Percentiles rank a stretch among this genome's conserved stretches.
Evolutionary conservation across 1,140 invertebrate species (phyloP).

Genomic region (Drosophila parabipectinata): DNA sequence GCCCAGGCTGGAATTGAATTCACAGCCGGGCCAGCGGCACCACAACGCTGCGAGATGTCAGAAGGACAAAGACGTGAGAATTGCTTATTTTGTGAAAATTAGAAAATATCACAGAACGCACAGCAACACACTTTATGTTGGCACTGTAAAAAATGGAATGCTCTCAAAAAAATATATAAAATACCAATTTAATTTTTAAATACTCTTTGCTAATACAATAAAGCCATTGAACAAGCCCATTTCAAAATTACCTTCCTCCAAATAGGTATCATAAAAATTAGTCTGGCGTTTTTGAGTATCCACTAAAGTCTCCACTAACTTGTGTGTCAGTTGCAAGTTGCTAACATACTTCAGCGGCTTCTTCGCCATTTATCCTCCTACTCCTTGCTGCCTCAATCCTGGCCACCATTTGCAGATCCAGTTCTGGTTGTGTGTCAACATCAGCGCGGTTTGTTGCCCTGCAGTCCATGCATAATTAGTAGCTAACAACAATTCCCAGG

Average conservation of each 20-base stretch:
- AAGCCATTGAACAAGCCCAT: no score
- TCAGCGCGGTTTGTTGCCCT: slow-evolving; percentile 62
- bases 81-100: slow-evolving; percentile 81
- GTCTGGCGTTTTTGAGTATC: neutral
- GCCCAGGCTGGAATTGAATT: slow-evolving; percentile 63
- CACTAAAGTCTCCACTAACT: slow-evolving; percentile 43
- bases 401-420: slow-evolving; percentile 21
- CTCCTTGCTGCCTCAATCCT: slow-evolving; percentile 1
- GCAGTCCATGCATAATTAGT: slow-evolving; percentile 75
- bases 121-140: slow-evolving; percentile 19
- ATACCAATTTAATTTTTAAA: no score
- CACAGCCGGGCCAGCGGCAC: slow-evolving; percentile 54
- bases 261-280: no score
- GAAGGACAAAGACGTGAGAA: slow-evolving; percentile 73
- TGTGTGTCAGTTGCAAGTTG: slow-evolving; percentile 70
- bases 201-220: no score
- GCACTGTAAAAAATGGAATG: neutral
- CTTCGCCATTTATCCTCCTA: slow-evolving; percentile 17
- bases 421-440: slow-evolving; percentile 54
- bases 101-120: slow-evolving; percentile 72
- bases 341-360: slow-evolving; percentile 55
- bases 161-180: no score
- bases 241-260: no score
- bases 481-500: slow-evolving; percentile 31
- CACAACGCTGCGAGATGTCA: slow-evolving; percentile 8